Base-by-base conservation (phyloP, 2,113 vertebrate species). In the Gymnogyps californianus region DNA sequence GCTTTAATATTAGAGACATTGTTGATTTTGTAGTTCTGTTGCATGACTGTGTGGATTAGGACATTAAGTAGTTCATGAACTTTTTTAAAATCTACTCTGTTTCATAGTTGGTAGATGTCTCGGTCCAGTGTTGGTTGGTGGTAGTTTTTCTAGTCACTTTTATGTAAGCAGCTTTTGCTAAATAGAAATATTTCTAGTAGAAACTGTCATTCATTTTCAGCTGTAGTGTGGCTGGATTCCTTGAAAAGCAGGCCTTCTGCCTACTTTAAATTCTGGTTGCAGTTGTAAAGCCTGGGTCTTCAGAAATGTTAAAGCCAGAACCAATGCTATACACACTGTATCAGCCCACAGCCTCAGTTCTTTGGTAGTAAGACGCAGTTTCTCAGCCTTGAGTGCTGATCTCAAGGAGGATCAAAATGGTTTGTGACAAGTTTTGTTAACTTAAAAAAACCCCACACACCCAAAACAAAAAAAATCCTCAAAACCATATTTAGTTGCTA, bases 11-110 rank as follows among this genome's bases (percentile, higher is more conserved):
- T 55, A 42, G 90, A 64, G 71, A n/a, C 4, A 0, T 20, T 78
- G 77, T 97, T 96, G 89, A 67, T 94, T 76, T 82, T 95, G 42
- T 52, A 52, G 51, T 80, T 93, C 79, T 91, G n/a, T 80, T 90
- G 81, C 4, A 11, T 95, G 92, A 67, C 67, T 51, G 0, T 57
- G 40, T 77, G 93, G 84, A 95, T 87, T 90, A 87, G 84, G 36
- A 36, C 5, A 32, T 94, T 77, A 78, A 2, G 1, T 66, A 94
- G 83, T 94, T 71, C n/a, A 22, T 6, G 42, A 62, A 55, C 6
- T 6, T 31, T 82, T 95, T 91, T 70, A 2, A 40, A 86, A 85
- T 75, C 42, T 12, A 5, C 31, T 87, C 31, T 57, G 16, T 89
- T 94, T 84, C 72, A 15, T 36, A 55, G 51, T 36, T 88, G 58